A percentile compares a stretch with the other conserved stretches of the same genome.
These are phyloP conservation scores for Corythornis madagascariensis DNA, from an alignment of 2,113 vertebrate genomes.

Conservation along the genomic window DNA sequence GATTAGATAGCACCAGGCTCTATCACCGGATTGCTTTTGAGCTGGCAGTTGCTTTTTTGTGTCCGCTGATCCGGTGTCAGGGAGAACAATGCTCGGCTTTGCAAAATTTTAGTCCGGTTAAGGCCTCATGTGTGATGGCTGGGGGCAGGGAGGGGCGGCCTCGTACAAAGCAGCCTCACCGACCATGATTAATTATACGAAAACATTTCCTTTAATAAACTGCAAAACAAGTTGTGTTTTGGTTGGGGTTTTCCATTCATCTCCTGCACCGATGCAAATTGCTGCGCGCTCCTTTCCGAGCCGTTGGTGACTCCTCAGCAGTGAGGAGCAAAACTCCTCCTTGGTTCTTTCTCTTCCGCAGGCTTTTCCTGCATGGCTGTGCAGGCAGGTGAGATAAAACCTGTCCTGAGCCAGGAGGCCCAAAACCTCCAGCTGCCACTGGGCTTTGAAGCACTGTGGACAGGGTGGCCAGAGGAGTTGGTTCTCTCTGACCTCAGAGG, in stretches of 20 bases:
- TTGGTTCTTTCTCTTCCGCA: neutral
- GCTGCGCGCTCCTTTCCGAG: neutral
- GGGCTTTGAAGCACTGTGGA: neutral
- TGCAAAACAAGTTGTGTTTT: constrained; percentile 56
- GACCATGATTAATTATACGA: constrained; percentile 40
- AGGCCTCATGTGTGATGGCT: constrained; percentile 53
- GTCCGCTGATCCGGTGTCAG: constrained; percentile 86
- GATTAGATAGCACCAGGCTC: constrained; percentile 97
- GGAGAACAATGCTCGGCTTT: constrained; percentile 91
- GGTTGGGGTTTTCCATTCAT: constrained; percentile 1
- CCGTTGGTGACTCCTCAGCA: fast-evolving
- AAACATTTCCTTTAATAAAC: constrained; percentile 56
- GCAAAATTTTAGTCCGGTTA: constrained; percentile 76
- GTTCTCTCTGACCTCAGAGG: neutral
- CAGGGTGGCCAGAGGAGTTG: neutral
- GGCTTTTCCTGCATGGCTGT: neutral
- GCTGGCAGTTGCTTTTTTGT: constrained; percentile 83
- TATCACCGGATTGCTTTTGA: constrained; percentile 89
- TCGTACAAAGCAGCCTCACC: neutral
- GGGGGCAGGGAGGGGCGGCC: constrained; percentile 53
- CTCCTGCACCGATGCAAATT: neutral
- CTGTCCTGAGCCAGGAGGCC: neutral
- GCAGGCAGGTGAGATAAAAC: constrained; percentile 20
- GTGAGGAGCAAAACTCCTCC: neutral
- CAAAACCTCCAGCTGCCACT: neutral